Conservation (phyloP, 1,140 invertebrate species). For the Drosophila littoralis region DNA sequence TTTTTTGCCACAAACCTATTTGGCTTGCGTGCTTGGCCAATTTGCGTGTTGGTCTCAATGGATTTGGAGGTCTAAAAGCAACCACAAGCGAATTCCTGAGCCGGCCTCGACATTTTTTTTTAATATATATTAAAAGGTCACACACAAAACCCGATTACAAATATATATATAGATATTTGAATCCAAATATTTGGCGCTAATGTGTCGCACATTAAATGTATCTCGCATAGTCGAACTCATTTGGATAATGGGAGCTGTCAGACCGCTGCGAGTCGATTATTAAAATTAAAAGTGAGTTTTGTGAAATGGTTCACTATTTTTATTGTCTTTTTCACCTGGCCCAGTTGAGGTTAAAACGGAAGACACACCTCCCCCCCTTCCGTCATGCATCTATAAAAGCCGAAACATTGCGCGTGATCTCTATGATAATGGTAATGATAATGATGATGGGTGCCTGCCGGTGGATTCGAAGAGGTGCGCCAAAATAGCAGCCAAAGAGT, state of each 20-base stretch:
- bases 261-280: conserved; percentile 66
- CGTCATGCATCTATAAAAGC: neutral
- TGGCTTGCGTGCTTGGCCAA: conserved; percentile 69
- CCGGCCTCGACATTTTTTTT: conserved; percentile 62
- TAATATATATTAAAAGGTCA: conserved; percentile 51
- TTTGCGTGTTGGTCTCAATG: conserved; percentile 76
- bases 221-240: conserved; percentile 59
- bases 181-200: conserved; percentile 27
- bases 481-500: conserved; percentile 37
- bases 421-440: conserved; percentile 65
- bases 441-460: conserved; percentile 46
- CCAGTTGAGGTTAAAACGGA: conserved; percentile 33
- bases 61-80: conserved; percentile 59
- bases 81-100: conserved; percentile 52
- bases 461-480: conserved; percentile 62
- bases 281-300: conserved; percentile 78
- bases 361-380: conserved; percentile 15
- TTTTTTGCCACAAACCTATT: conserved; percentile 21
- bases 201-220: conserved; percentile 63
- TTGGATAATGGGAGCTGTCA: conserved; percentile 64
- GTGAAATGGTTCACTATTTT: conserved; percentile 69
- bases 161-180: conserved; percentile 29
- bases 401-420: conserved; percentile 61
- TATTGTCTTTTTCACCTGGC: neutral
- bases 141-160: conserved; percentile 1